A percentile compares a stretch with the other conserved stretches of the same genome.
Conservation (phyloP, 2,888 invertebrate species). For the Leptogaster cylindrica region DNA sequence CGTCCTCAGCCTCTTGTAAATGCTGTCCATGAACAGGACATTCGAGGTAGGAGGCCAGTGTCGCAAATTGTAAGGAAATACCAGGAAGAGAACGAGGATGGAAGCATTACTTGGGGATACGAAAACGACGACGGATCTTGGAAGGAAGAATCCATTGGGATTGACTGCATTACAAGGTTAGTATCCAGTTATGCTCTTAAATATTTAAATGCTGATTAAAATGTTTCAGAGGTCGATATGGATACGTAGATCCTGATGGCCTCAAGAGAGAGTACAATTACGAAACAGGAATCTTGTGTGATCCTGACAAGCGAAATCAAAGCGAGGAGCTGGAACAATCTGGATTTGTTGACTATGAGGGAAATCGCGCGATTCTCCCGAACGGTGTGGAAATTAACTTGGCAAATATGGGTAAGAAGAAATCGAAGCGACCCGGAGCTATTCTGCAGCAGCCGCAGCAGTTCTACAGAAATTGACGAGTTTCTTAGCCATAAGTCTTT, state of each 20-base stretch:
- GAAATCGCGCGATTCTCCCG: conserved; percentile 74
- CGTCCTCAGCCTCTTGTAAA: conserved; percentile 54
- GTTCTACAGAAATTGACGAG: conserved; percentile 47
- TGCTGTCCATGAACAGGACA: conserved; percentile 56
- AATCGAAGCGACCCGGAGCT: conserved; percentile 70
- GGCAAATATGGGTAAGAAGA: conserved; percentile 71
- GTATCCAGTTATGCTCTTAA: conserved; percentile 46
- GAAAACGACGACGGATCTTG: conserved; percentile 88
- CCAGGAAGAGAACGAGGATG: conserved; percentile 75
- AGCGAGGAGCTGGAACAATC: conserved; percentile 65
- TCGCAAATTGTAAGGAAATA: conserved; percentile 75
- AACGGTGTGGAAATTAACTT: conserved; percentile 76
- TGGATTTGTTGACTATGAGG: conserved; percentile 76
- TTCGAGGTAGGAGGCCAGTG: conserved; percentile 69
- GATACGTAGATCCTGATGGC: conserved; percentile 85
- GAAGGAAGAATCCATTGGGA: conserved; percentile 83
- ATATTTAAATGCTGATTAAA: neutral
- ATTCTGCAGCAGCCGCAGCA: conserved; percentile 49
- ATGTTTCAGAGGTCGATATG: conserved; percentile 73
- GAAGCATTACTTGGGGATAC: conserved; percentile 86
- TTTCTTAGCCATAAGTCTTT: neutral
- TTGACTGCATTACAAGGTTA: conserved; percentile 72
- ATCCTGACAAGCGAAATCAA: conserved; percentile 62
- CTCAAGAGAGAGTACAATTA: conserved; percentile 81
- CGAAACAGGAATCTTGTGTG: conserved; percentile 76